These are phyloP conservation scores for Ceratina australensis DNA, from an alignment of 1,140 invertebrate species.

Conservation along the genomic window DNA sequence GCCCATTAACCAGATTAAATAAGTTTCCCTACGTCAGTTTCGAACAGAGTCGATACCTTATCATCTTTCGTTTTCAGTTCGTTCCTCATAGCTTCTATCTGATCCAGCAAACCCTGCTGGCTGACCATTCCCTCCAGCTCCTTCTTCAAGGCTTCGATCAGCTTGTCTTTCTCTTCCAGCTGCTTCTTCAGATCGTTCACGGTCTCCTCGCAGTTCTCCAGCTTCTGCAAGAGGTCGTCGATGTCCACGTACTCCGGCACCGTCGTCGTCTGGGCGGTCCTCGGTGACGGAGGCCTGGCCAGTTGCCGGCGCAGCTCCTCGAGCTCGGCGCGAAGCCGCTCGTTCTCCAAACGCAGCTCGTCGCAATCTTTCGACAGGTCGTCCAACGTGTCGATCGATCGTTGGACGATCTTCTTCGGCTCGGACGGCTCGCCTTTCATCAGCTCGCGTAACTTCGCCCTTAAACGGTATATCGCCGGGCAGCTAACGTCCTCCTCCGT, in stretches of 20 bases:
- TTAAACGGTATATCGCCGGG: constrained; percentile 69
- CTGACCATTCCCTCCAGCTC: constrained; percentile 49
- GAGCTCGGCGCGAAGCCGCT: constrained; percentile 54
- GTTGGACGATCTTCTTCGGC: constrained; percentile 61
- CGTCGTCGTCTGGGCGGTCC: not conserved
- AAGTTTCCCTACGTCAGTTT: not conserved
- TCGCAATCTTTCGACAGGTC: constrained; percentile 65
- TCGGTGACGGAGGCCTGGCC: not conserved
- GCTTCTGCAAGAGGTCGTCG: constrained; percentile 26
- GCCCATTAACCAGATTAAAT: not conserved
- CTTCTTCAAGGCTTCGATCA: constrained; percentile 54
- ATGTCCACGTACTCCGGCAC: constrained; percentile 33
- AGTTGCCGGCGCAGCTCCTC: constrained; percentile 39
- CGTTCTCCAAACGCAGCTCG: constrained; percentile 64
- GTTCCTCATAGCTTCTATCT: constrained; percentile 51
- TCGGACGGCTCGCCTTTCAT: constrained; percentile 67
- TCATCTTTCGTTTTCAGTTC: constrained; percentile 61
- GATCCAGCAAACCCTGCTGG: constrained; percentile 41
- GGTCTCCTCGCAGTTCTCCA: constrained; percentile 49
- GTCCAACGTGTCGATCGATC: constrained; percentile 65
- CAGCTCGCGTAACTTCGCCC: constrained; percentile 68
- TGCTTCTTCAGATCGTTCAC: constrained; percentile 59
- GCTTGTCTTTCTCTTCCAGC: constrained; percentile 59
- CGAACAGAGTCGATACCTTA: constrained; percentile 49
- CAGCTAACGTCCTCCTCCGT: constrained; percentile 69